These are phyloP conservation scores for Pharmacophagus antenor DNA, from an alignment of 2,888 invertebrate genomes.

Conservation along the genomic window DNA sequence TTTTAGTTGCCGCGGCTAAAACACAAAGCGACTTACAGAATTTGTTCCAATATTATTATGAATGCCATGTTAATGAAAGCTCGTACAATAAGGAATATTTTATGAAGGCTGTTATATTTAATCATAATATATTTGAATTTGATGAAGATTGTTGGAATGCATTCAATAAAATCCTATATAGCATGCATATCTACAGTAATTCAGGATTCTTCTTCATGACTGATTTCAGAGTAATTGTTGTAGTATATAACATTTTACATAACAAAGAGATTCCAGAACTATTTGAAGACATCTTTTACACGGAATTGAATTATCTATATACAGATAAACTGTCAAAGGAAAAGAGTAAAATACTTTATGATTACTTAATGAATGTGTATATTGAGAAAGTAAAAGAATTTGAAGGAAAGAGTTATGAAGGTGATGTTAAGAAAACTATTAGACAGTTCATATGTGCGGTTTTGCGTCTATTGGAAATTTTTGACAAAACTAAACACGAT, in stretches of 20 bases:
- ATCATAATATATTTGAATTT: slow-evolving; percentile 48
- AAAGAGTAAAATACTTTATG: slow-evolving; percentile 37
- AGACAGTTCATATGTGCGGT: slow-evolving; percentile 36
- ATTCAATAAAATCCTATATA: slow-evolving; percentile 51
- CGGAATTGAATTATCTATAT: slow-evolving; percentile 31
- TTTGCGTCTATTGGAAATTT: slow-evolving; percentile 36
- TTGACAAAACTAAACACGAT: slow-evolving; percentile 43
- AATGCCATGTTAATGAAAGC: slow-evolving; percentile 54
- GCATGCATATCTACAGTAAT: slow-evolving; percentile 45
- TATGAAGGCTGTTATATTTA: slow-evolving; percentile 40
- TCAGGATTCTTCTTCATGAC: slow-evolving; percentile 28
- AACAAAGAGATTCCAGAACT: slow-evolving; percentile 42
- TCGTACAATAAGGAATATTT: slow-evolving; percentile 43
- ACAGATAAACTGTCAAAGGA: slow-evolving; percentile 34
- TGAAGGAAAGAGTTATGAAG: slow-evolving; percentile 34
- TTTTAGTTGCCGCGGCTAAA: slow-evolving; percentile 46
- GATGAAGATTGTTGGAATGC: slow-evolving; percentile 51
- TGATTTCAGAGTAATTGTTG: slow-evolving; percentile 40
- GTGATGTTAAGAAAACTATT: slow-evolving; percentile 34
- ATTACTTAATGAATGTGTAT: slow-evolving; percentile 41
- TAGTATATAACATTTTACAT: slow-evolving; percentile 49
- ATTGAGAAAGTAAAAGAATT: slow-evolving; percentile 39
- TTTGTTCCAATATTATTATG: slow-evolving; percentile 52
- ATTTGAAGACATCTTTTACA: slow-evolving; percentile 35
- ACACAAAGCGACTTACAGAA: slow-evolving; percentile 45